Evolutionary conservation across 2,113 vertebrate genomes (phyloP), one percentile per base, ranked within the genome.

Genomic region (Tenebrosternarchus preto): DNA sequence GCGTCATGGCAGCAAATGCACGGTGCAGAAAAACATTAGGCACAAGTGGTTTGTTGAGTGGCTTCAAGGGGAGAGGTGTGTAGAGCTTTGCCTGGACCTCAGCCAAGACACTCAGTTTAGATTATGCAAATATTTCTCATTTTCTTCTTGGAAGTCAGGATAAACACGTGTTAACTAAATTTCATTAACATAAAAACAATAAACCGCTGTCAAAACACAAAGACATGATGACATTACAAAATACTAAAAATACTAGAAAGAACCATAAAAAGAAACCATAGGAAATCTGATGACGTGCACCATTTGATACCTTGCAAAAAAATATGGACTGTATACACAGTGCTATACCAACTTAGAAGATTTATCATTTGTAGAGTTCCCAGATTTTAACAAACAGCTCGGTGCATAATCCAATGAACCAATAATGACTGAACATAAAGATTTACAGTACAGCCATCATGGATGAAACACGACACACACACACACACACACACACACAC

Each of bases 1-100:
- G 31, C 7, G 17, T 59, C 80, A 72, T 78, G 63, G 70, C 67
- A 73, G 70, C 74, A 78, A 50, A 83, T 79, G 78, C 82, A 78
- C 81, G 81, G 68, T 80, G 76, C 80, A 68, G 73, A 82, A 82
- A 79, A 85, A 76, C 68, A 80, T 72, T 76, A 77, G 19, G 11
- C 43, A 80, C 70, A 74, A 80, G 80, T 73, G 73, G 50, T 77
- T 57, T 73, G 76, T 67, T 31, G 55, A 84, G 77, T 67, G 80
- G 75, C 63, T 74, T 84, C 15, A 1, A 43, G 43, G 31, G 39
- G 53, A 25, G 46, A 25, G 72, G 33, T 39, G 67, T 55, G 36
- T 56, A 4, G 64, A 33, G 33, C 20, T 39, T 22, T 68, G 64
- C 36, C 22, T 68, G 64, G 64, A 39, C 9, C 31, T 68, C 64